Percentiles rank a stretch among this genome's conserved stretches.
phyloP scores from a whole-genome alignment of 2,113 vertebrate species.

The Taurulus bubalis region DNA sequence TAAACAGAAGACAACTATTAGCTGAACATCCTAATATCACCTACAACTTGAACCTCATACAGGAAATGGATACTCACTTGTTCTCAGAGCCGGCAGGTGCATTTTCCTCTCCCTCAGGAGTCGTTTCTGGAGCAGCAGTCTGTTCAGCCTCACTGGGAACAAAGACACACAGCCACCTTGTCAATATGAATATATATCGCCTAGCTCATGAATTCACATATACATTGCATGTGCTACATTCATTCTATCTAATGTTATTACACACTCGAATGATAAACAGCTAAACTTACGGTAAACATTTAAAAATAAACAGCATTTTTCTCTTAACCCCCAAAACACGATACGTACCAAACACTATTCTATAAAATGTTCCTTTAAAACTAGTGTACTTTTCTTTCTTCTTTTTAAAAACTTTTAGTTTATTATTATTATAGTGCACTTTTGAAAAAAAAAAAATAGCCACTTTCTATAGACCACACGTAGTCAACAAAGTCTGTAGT shows the following conservation, averaged over 20 bases:
- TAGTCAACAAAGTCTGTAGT: background rate
- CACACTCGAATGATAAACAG: background rate
- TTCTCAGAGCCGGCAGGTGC: conserved; percentile 95
- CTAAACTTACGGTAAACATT: background rate
- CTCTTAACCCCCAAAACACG: background rate
- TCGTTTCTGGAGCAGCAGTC: conserved; percentile 91
- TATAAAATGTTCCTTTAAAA: background rate
- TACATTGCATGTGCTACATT: background rate
- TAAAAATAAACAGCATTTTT: background rate
- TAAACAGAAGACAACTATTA: background rate
- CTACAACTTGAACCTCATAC: background rate
- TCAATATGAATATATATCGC: background rate
- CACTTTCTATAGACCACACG: background rate
- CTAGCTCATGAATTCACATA: background rate
- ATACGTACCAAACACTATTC: background rate
- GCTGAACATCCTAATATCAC: background rate
- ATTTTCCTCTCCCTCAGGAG: conserved; percentile 94
- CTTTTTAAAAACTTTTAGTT: too few relatives aligned
- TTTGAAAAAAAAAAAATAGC: background rate
- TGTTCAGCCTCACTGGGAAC: conserved; percentile 93
- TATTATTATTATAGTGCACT: too few relatives aligned
- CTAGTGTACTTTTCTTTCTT: background rate
- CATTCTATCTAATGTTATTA: background rate
- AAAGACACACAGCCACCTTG: conserved; percentile 38
- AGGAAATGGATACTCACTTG: conserved; percentile 87